phyloP scores from a whole-genome alignment of 1,140 invertebrate species.

The Diabrotica virgifera region DNA sequence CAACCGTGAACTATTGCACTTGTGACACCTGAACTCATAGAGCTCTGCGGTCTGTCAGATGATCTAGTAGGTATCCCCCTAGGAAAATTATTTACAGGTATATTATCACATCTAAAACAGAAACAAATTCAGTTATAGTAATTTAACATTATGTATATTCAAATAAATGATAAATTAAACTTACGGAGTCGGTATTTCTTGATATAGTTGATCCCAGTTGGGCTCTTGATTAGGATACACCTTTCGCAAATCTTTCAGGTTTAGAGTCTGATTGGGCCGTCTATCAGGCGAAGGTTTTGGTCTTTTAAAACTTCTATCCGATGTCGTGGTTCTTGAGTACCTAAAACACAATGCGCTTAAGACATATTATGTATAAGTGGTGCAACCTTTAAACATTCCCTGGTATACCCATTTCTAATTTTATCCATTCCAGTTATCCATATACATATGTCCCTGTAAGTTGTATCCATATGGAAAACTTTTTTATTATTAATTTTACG shows the following conservation, averaged over 20 bases:
- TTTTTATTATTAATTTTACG: too few species aligned
- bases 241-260: conserved; percentile 27
- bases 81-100: conserved; percentile 17
- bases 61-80: conserved; percentile 28
- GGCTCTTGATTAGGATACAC: conserved; percentile 35
- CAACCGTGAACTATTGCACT: conserved; percentile 56
- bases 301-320: conserved; percentile 27
- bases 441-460: too few species aligned
- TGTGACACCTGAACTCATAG: conserved; percentile 40
- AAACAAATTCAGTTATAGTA: too few species aligned
- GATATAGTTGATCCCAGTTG: conserved; percentile 31
- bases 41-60: conserved; percentile 43
- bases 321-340: conserved; percentile 30
- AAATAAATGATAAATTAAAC: conserved; percentile 1
- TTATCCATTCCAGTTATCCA: too few species aligned
- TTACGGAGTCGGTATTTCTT: conserved; percentile 37
- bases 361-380: too few species aligned
- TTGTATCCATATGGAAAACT: too few species aligned
- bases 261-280: conserved; percentile 16
- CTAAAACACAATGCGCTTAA: conserved; percentile 6
- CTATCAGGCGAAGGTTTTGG: conserved; percentile 17
- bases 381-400: too few species aligned
- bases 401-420: too few species aligned
- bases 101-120: conserved; percentile 31
- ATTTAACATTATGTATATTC: too few species aligned